phyloP scores from a whole-genome alignment of 2,113 vertebrate species.

The Eptesicus fuscus region DNA sequence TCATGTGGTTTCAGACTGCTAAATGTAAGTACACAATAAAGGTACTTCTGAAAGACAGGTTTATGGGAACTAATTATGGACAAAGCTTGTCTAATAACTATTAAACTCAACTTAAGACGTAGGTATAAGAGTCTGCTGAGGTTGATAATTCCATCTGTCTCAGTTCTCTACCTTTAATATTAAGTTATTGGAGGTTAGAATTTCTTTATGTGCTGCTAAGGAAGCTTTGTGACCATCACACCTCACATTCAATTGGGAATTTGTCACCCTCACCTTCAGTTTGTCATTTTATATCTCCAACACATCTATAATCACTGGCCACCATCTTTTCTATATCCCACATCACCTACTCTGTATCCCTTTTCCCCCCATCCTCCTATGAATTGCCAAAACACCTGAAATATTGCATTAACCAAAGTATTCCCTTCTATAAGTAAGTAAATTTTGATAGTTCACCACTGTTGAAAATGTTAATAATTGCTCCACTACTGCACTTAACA shows the following conservation, averaged over 20 bases:
- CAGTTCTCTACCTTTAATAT: not conserved
- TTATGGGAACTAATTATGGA: not conserved
- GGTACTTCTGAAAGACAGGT: not conserved
- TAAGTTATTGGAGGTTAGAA: not conserved
- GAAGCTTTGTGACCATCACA: not conserved
- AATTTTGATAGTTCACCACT: not conserved
- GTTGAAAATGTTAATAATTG: not conserved
- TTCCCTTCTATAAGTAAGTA: not conserved
- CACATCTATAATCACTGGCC: not conserved
- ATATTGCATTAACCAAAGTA: not conserved
- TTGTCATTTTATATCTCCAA: not conserved
- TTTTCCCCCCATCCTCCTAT: not conserved
- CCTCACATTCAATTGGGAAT: not conserved
- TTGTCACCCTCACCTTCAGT: not conserved
- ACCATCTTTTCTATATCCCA: not conserved
- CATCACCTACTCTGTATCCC: not conserved
- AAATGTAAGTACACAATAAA: not conserved
- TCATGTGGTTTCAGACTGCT: not conserved
- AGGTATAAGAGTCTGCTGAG: not conserved
- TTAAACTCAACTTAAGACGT: not conserved
- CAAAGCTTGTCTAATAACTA: not conserved
- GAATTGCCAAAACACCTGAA: not conserved
- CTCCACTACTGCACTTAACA: not conserved
- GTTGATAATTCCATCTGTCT: not conserved
- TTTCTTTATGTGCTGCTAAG: not conserved